Evolutionary conservation across 1,140 invertebrate genomes (phyloP), one percentile per base, ranked within the genome.

Genomic region (Mylabris phalerata): DNA sequence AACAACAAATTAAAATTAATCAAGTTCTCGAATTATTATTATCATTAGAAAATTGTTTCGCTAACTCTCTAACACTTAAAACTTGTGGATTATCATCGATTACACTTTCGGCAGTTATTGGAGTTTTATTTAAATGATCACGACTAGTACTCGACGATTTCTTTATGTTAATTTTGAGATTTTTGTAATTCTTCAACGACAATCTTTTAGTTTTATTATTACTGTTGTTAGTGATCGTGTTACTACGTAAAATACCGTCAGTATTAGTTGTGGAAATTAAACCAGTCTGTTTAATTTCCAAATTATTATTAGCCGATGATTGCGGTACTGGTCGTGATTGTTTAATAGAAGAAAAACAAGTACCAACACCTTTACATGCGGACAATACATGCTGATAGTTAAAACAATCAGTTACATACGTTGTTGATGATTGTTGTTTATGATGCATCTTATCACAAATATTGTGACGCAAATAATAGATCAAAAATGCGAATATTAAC

Each of bases 391-490:
- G 68, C 67, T 62, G 64, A 46, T 62, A 70, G 63, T 49, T 59
- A 26, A 67, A 46, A 56, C 50, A 59, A 56, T 71, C 69, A 71
- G 73, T 78, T 88, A 89, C 86, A 79, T 88, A 89, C 82, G 82
- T 81, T 42, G 41, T 11, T 78, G 85, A 81, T 55, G 79, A 67
- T 46, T 81, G 75, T 4, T 84, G 79, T 67, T 87, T 87, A 83
- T 83, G 80, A 84, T 84, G 67, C 82, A 81, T 40, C 77, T 75
- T 19, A 45, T 54, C 11, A 6, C 81, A 77, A 6, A 84, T 72
- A 67, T 86, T 85, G 67, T 86, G 83, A 7, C 82, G 79, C 44
- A 83, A 79, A 67, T 89, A 88, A 79, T 92, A 93, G 9, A 84
- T 71, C 3, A 88, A 73, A 61, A 90, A 81, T 2, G 80, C 77